phyloP scores from a whole-genome alignment of 2,888 invertebrate species.

The Boloria selene region DNA sequence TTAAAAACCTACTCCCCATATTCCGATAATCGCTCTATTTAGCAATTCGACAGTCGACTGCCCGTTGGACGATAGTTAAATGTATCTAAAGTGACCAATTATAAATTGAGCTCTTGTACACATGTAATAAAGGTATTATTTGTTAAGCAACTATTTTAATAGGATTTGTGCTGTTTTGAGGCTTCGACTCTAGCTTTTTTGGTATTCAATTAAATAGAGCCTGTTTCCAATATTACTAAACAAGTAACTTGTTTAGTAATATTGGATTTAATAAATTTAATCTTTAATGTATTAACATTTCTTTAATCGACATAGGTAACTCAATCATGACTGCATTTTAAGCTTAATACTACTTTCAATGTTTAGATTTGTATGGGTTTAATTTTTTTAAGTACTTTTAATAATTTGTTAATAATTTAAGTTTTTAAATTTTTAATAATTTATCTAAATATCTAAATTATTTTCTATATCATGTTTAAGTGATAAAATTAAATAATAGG shows the following conservation, averaged over 20 bases:
- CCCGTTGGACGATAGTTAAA: constrained; percentile 36
- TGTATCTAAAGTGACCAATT: constrained; percentile 18
- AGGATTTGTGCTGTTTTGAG: constrained; percentile 17
- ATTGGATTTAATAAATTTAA: too few species aligned
- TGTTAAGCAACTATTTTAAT: constrained; percentile 1
- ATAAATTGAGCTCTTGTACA: constrained; percentile 1
- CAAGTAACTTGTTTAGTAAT: too few species aligned
- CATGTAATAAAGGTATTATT: constrained; percentile 7
- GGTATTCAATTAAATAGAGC: constrained; percentile 19
- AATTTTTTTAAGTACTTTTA: too few species aligned
- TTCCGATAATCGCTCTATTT: constrained; percentile 68
- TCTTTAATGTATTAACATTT: not conserved
- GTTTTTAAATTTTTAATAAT: too few species aligned
- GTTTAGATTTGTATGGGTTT: too few species aligned
- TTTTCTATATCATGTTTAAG: too few species aligned
- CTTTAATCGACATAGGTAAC: not conserved
- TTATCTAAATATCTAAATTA: too few species aligned
- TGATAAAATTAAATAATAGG: too few species aligned
- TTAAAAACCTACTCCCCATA: constrained; percentile 64
- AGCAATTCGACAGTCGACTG: constrained; percentile 49
- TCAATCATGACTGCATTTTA: too few species aligned
- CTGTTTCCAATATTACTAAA: constrained; percentile 3
- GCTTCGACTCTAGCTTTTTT: constrained; percentile 21
- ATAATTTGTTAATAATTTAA: too few species aligned
- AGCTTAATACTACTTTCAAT: too few species aligned